Conservation (phyloP, 2,888 invertebrate species). For the Cryptocephalus moraei region DNA sequence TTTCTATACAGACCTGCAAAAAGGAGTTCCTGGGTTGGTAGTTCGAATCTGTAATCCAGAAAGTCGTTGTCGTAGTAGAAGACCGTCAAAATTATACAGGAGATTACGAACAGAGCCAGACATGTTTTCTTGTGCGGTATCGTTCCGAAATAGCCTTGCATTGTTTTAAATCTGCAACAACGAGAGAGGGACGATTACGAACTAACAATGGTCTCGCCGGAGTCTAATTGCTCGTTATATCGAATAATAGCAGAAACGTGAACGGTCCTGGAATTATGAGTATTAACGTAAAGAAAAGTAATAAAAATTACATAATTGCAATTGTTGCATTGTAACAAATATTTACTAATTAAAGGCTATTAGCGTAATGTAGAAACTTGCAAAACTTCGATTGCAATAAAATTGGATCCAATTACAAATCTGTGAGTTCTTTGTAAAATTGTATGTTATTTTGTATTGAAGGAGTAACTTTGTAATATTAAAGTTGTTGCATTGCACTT, state of each 20-base stretch:
- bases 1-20: neutral
- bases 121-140: constrained; percentile 14
- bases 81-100: constrained; percentile 14
- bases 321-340: no score
- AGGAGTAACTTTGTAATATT: no score
- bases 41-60: constrained; percentile 8
- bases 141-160: constrained; percentile 12
- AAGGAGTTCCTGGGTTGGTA: neutral
- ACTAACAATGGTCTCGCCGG: constrained; percentile 1
- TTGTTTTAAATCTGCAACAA: constrained; percentile 17
- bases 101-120: constrained; percentile 13
- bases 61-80: constrained; percentile 18
- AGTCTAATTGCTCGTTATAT: constrained; percentile 4
- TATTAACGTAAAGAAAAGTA: constrained; percentile 6
- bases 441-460: no score
- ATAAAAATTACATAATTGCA: neutral
- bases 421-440: no score
- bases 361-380: no score
- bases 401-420: no score
- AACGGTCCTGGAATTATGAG: constrained; percentile 1
- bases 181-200: constrained; percentile 2
- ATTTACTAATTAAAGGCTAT: no score
- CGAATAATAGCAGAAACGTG: constrained; percentile 5
- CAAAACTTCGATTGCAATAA: no score
- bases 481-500: no score